A percentile compares a stretch with the other conserved stretches of the same genome.
Evolutionary conservation across 2,888 invertebrate genomes (phyloP).

Genomic region (Corbicula japonica): DNA sequence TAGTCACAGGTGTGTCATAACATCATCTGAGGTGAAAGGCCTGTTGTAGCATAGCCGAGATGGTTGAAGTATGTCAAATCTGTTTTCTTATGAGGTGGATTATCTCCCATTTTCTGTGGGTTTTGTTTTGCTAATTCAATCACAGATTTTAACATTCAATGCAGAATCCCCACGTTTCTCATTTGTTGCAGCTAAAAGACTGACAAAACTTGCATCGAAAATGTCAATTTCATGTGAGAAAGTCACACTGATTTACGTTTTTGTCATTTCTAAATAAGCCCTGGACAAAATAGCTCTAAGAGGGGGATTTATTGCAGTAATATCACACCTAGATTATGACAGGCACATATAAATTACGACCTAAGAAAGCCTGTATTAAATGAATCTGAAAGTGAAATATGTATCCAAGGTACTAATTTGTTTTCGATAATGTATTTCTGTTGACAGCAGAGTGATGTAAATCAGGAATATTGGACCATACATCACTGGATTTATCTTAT

Average conservation of each 20-base stretch:
- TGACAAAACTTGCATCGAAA: too few relatives aligned
- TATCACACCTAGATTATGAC: conserved; percentile 54
- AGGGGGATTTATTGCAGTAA: conserved; percentile 43
- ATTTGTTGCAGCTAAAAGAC: too few relatives aligned
- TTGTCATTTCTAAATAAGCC: conserved; percentile 22
- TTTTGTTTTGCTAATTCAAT: too few relatives aligned
- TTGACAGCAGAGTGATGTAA: conserved; percentile 51
- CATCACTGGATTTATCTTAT: conserved; percentile 50
- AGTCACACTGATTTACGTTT: conserved; percentile 33
- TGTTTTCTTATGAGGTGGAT: too few relatives aligned
- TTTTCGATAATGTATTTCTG: conserved; percentile 66
- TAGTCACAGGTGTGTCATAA: too few relatives aligned
- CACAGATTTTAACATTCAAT: too few relatives aligned
- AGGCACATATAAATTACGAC: conserved; percentile 34
- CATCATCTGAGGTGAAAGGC: too few relatives aligned
- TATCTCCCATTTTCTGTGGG: too few relatives aligned
- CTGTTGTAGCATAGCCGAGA: too few relatives aligned
- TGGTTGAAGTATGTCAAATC: too few relatives aligned
- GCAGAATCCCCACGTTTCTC: too few relatives aligned
- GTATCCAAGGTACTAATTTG: conserved; percentile 63
- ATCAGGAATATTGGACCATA: conserved; percentile 63
- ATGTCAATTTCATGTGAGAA: too few relatives aligned
- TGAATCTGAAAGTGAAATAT: conserved; percentile 63
- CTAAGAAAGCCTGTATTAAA: conserved; percentile 41
- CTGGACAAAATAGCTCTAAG: neutral